Conservation (phyloP, 2,888 invertebrate genomes). For the Carterocephalus palaemon region DNA sequence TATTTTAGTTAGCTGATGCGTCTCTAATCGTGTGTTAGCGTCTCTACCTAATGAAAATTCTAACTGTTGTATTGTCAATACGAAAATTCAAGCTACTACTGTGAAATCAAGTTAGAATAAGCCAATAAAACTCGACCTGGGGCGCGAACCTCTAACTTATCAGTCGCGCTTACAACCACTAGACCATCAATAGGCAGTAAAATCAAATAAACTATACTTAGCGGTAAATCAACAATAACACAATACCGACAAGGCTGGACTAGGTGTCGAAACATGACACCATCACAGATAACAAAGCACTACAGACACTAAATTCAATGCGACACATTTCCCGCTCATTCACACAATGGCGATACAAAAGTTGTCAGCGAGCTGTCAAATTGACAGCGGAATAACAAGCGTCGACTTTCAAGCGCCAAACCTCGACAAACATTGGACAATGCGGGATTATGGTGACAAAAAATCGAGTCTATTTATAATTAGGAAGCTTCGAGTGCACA, state of each 20-base stretch:
- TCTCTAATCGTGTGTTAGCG: too few relatives aligned
- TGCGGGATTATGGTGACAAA: slow-evolving; percentile 9
- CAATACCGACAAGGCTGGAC: slow-evolving; percentile 5
- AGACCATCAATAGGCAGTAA: too few relatives aligned
- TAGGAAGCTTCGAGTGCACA: slow-evolving; percentile 9
- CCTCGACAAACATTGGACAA: slow-evolving; percentile 30
- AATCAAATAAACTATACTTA: too few relatives aligned
- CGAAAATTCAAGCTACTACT: too few relatives aligned
- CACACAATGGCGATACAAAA: slow-evolving; percentile 19
- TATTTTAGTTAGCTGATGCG: too few relatives aligned
- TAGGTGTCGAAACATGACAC: slow-evolving; percentile 23
- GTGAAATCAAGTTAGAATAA: too few relatives aligned
- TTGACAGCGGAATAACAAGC: slow-evolving; percentile 34
- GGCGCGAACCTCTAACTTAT: too few relatives aligned
- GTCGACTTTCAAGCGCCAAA: slow-evolving; percentile 36
- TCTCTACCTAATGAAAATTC: too few relatives aligned
- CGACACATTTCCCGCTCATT: slow-evolving; percentile 19
- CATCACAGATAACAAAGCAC: slow-evolving; percentile 10
- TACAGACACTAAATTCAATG: slow-evolving; percentile 15
- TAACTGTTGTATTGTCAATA: too few relatives aligned
- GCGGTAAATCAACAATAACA: slow-evolving; percentile 2
- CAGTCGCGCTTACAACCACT: too few relatives aligned
- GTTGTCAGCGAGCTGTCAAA: slow-evolving; percentile 29
- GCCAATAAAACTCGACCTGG: too few relatives aligned
- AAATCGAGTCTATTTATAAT: slow-evolving; percentile 13